Percentiles rank a stretch among this genome's conserved stretches.
Conservation (phyloP, 2,113 vertebrate species). For the Pomatorhinus ruficollis region DNA sequence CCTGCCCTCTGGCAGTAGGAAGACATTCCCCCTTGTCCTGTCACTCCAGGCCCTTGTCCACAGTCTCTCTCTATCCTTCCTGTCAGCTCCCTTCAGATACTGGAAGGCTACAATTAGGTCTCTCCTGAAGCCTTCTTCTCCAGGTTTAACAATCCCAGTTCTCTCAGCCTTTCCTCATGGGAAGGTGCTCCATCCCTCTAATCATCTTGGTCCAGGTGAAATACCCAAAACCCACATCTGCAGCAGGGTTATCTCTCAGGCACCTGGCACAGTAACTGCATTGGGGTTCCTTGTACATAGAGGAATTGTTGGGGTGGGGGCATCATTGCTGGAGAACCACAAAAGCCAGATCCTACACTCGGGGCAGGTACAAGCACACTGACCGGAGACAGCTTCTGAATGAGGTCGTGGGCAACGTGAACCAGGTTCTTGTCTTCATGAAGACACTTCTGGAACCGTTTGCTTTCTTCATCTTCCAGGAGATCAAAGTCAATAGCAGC, state of each 20-base stretch:
- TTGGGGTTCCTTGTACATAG: fast-evolving
- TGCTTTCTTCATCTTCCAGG: constrained; percentile 92
- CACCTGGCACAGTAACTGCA: not conserved
- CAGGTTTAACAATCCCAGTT: not conserved
- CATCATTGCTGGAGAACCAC: not conserved
- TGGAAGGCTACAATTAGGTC: not conserved
- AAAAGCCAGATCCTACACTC: not conserved
- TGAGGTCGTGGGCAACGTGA: constrained; percentile 95
- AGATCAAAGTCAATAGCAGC: constrained; percentile 95
- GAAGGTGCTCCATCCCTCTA: not conserved
- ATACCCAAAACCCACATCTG: not conserved
- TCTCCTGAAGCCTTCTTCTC: not conserved
- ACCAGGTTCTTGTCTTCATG: constrained; percentile 94
- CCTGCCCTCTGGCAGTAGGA: not conserved
- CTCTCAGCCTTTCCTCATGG: not conserved
- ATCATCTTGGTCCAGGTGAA: not conserved
- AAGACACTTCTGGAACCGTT: constrained; percentile 90
- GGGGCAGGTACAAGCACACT: constrained; percentile 40
- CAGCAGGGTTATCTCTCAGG: not conserved
- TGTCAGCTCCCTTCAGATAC: not conserved
- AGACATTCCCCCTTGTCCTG: not conserved
- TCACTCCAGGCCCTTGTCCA: not conserved
- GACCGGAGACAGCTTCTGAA: constrained; percentile 96
- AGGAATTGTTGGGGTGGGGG: not conserved
- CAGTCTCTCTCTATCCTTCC: not conserved